Evolutionary conservation across 2,888 invertebrate species (phyloP).

Genomic region (Aporophyla nigra): DNA sequence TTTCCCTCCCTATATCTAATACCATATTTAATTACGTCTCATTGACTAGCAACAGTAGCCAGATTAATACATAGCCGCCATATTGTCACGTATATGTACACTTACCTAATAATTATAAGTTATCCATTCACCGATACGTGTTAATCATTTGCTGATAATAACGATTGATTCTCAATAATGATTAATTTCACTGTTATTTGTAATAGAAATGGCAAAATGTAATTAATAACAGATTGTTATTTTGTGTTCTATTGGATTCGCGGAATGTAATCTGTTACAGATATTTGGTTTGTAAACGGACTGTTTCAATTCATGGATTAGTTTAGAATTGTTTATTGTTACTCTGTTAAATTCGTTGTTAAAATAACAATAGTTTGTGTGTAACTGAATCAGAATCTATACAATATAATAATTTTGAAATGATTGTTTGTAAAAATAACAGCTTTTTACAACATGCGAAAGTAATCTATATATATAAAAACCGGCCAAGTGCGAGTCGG

Average conservation of each 20-base stretch:
- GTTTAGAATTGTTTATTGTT: conserved; percentile 21
- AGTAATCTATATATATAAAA: too few species aligned
- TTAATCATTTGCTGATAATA: background rate
- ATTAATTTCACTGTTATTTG: background rate
- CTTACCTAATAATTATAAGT: background rate
- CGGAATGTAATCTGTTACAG: background rate
- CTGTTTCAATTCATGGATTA: conserved; percentile 9
- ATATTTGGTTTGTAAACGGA: conserved; percentile 17
- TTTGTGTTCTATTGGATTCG: conserved; percentile 1
- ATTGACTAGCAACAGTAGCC: too few species aligned
- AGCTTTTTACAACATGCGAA: too few species aligned
- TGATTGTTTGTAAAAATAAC: too few species aligned
- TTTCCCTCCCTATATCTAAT: background rate
- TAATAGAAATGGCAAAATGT: background rate
- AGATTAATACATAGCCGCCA: background rate
- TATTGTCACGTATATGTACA: background rate
- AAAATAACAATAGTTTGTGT: conserved; percentile 8
- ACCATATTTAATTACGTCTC: background rate
- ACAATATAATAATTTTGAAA: too few species aligned
- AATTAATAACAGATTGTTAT: background rate
- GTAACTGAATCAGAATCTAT: conserved; percentile 9
- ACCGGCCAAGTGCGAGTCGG: too few species aligned
- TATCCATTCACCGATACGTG: background rate
- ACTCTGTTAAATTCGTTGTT: conserved; percentile 1
- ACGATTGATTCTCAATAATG: background rate